Evolutionary conservation across 2,797 vertebrate genomes (phyloP), one percentile per base, ranked within the genome.

Genomic region (Coregonus sp.): DNA sequence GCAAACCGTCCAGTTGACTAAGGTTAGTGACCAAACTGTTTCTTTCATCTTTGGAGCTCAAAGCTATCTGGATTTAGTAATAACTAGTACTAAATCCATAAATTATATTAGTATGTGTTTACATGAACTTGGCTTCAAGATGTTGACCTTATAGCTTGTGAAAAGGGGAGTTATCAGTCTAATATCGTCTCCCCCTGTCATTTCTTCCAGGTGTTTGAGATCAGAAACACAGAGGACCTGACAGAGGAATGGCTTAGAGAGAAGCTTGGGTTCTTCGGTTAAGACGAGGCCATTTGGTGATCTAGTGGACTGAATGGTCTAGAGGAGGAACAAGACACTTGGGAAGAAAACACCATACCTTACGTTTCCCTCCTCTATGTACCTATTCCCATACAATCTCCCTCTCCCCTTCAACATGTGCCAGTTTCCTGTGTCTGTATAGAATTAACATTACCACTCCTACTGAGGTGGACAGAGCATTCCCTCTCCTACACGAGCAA

Each of bases 221-320:
- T 95, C 85, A 90, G 95, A 71, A 94, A 92, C 91, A 95, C 93
- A 0, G 95, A 95, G 85, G 95, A 96, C 84, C 88, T 96, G 14
- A 94, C 94, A 1, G 95, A 96, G 90, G 94, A 95, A 51, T 96
- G 95, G 95, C 94, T 96, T 5, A 84, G 87, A 75, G 91, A 92
- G 85, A 96, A 93, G 85, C 94, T 96, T 0, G 87, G 91, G 18
- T 94, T 95, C 88, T 95, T 95, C 84, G 87, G 92, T 75, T 96
- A 94, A 88, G 66, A 25, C 2, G 0, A 1, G 6, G 20, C 59
- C 59, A 4, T 4, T 63, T 63, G 59, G 52, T 16, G 29, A n/a
- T 61, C 56, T 25, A 7, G 73, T 33, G 69, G 79, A 78, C 61
- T 67, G 78, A 66, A 75, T 72, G 65, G 81, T 20, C 79, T 70